Conservation (phyloP, 1,140 invertebrate genomes). For the Meloidogyne chitwoodi region DNA sequence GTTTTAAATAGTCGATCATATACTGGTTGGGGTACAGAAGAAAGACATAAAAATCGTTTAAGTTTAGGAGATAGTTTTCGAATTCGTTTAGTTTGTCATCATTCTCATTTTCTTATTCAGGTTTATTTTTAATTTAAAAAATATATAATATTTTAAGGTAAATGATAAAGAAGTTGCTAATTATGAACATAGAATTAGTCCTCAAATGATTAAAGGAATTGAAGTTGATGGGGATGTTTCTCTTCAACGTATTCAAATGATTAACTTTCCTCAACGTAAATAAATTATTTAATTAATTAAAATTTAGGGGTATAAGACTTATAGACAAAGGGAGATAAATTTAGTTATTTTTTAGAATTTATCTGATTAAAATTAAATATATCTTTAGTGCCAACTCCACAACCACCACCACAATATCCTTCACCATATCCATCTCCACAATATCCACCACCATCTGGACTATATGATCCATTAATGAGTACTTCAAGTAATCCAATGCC, state of each 20-base stretch:
- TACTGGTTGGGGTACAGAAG: constrained; percentile 13
- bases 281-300: neutral
- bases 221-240: constrained; percentile 6
- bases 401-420: neutral
- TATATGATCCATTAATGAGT: neutral
- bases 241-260: constrained; percentile 12
- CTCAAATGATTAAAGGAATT: neutral
- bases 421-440: neutral
- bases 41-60: constrained; percentile 11
- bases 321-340: too few relatives aligned
- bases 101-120: constrained; percentile 17
- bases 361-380: too few relatives aligned
- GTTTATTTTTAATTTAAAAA: neutral
- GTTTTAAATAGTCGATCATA: constrained; percentile 13
- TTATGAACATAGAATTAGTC: constrained; percentile 9
- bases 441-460: neutral
- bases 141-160: neutral
- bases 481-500: neutral
- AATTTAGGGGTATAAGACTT: too few relatives aligned
- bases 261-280: constrained; percentile 12
- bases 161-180: constrained; percentile 14
- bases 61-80: constrained; percentile 9
- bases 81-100: constrained; percentile 15
- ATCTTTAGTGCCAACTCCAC: neutral
- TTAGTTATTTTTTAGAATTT: too few relatives aligned